These are phyloP conservation scores for Lagria hirta DNA, from an alignment of 2,888 invertebrate genomes.

Conservation along the genomic window DNA sequence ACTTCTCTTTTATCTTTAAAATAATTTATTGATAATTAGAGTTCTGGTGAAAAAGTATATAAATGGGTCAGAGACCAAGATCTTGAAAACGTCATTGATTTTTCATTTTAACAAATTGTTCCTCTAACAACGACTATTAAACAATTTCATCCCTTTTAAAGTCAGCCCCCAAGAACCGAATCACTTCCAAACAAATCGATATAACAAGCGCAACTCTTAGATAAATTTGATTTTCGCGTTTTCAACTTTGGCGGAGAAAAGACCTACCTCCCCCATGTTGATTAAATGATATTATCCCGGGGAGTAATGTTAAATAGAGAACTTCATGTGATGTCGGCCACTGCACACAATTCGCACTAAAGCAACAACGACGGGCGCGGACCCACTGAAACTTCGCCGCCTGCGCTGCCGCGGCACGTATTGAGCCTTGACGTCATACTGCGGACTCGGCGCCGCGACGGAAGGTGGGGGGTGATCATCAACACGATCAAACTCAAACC, in stretches of 20 bases:
- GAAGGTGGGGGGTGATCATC: slow-evolving; percentile 51
- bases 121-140: no score
- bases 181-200: slow-evolving; percentile 3
- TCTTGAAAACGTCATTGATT: no score
- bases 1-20: no score
- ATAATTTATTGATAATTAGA: no score
- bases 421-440: slow-evolving; percentile 66
- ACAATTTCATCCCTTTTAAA: slow-evolving; percentile 1
- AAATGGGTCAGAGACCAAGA: no score
- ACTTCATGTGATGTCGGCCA: slow-evolving; percentile 53
- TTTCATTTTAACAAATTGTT: no score
- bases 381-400: slow-evolving; percentile 58
- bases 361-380: slow-evolving; percentile 58
- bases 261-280: slow-evolving; percentile 53
- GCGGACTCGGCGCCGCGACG: slow-evolving; percentile 57
- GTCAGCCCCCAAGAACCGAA: slow-evolving; percentile 2
- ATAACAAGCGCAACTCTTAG: not conserved
- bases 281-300: slow-evolving; percentile 39
- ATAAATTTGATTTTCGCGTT: not conserved
- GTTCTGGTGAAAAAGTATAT: no score
- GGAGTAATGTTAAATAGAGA: slow-evolving; percentile 47
- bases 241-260: no score
- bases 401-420: slow-evolving; percentile 54
- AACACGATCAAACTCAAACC: slow-evolving; percentile 31
- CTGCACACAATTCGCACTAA: slow-evolving; percentile 57